Evolutionary conservation across 1,140 invertebrate genomes (phyloP).

Genomic region (Drosophila nigromelanica): DNA sequence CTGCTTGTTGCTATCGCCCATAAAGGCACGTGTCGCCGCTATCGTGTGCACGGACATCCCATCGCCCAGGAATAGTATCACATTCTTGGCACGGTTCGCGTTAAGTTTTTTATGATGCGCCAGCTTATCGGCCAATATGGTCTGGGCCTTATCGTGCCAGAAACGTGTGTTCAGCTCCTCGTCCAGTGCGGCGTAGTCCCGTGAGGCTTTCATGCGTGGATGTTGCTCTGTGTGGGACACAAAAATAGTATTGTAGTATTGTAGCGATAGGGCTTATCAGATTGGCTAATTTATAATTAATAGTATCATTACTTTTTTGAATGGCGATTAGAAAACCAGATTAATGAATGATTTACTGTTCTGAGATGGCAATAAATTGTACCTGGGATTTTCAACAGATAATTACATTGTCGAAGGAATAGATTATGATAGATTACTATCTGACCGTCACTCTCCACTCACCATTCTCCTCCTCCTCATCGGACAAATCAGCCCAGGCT

Average conservation of each 20-base stretch:
- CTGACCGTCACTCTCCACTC: no score
- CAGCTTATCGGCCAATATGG: slow-evolving; percentile 71
- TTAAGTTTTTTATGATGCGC: slow-evolving; percentile 80
- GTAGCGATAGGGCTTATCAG: background rate
- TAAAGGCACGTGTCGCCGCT: slow-evolving; percentile 87
- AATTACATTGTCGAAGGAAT: background rate
- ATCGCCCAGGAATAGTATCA: slow-evolving; percentile 91
- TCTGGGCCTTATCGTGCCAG: slow-evolving; percentile 70
- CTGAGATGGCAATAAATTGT: background rate
- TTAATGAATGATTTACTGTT: background rate
- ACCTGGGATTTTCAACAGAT: background rate
- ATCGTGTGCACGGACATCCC: slow-evolving; percentile 92
- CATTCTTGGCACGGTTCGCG: slow-evolving; percentile 87
- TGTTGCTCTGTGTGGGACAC: slow-evolving; percentile 51
- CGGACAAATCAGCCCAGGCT: slow-evolving; percentile 24
- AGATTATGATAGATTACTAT: no score
- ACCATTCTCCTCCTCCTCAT: slow-evolving; percentile 56
- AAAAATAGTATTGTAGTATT: no score
- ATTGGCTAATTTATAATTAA: slow-evolving; percentile 1
- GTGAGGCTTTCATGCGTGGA: slow-evolving; percentile 49
- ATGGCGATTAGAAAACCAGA: background rate
- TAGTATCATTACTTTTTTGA: background rate
- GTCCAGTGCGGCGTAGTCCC: slow-evolving; percentile 57
- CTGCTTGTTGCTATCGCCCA: slow-evolving; percentile 88
- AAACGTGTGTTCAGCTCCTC: slow-evolving; percentile 67